These are phyloP conservation scores for Unio delphinus DNA, from an alignment of 2,888 invertebrate genomes.

Conservation along the genomic window DNA sequence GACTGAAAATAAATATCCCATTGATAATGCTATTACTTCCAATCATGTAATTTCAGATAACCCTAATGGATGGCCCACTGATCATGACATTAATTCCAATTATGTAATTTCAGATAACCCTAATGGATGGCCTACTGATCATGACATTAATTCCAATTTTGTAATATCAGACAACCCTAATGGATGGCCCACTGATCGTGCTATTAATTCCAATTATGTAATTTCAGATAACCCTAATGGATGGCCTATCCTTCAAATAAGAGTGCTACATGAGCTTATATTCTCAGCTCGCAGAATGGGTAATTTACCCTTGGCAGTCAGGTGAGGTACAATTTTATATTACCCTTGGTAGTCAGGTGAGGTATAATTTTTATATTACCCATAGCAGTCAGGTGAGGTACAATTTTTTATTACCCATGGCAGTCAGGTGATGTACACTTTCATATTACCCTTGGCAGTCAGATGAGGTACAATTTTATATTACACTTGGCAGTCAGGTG, in stretches of 20 bases:
- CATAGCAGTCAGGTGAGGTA: conserved; percentile 77
- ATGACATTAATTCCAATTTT: too few species aligned
- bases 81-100: too few species aligned
- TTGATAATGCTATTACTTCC: not conserved
- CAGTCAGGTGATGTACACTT: too few species aligned
- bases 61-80: conserved; percentile 72
- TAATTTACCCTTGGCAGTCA: conserved; percentile 86
- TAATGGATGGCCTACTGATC: too few species aligned
- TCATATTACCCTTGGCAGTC: too few species aligned
- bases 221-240: conserved; percentile 73
- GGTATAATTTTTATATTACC: conserved; percentile 75
- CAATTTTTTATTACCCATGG: not conserved
- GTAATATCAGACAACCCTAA: conserved; percentile 53
- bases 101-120: conserved; percentile 14
- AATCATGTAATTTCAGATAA: conserved; percentile 67
- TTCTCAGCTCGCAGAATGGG: conserved; percentile 93
- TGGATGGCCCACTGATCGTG: conserved; percentile 72
- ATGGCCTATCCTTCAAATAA: conserved; percentile 78
- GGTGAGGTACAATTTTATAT: conserved; percentile 52
- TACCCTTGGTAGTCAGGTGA: too few species aligned
- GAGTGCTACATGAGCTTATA: conserved; percentile 92
- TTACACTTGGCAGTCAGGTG: too few species aligned
- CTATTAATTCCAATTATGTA: not conserved
- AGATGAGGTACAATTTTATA: too few species aligned
- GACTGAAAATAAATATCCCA: too few species aligned